phyloP scores from a whole-genome alignment of 2,797 vertebrate species.

The Prunella strophiata region DNA sequence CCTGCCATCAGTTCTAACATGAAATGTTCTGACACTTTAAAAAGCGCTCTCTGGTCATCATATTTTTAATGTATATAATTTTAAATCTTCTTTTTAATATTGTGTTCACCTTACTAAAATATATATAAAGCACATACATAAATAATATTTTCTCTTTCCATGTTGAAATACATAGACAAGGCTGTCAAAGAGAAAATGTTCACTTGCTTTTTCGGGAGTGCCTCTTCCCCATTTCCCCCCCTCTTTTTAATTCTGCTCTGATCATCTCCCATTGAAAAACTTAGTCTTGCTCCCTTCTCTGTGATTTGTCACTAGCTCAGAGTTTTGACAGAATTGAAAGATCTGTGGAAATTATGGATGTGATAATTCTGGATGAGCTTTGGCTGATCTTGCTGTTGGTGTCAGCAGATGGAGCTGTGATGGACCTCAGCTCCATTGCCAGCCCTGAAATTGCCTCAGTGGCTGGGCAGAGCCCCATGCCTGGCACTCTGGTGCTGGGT shows the following conservation, averaged over 20 bases:
- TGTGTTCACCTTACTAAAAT: neutral
- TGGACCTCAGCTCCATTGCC: neutral
- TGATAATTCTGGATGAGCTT: neutral
- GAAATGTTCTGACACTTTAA: neutral
- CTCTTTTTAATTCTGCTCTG: neutral
- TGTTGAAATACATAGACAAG: neutral
- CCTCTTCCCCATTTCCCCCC: fast-evolving
- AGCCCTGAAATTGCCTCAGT: neutral
- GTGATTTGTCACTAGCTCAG: neutral
- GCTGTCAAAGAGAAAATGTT: neutral
- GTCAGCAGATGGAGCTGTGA: constrained; percentile 56
- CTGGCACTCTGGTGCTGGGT: neutral
- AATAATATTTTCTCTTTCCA: neutral
- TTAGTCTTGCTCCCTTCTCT: neutral
- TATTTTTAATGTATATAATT: neutral
- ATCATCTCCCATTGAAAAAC: neutral
- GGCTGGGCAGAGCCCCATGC: neutral
- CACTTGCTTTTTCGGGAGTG: neutral
- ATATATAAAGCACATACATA: neutral
- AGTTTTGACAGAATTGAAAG: neutral
- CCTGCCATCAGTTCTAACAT: neutral
- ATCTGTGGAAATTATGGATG: neutral
- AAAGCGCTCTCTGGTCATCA: neutral
- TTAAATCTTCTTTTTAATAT: neutral
- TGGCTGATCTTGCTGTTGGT: neutral